Base-by-base conservation (phyloP, 2,113 vertebrate genomes). In the Phocoena phocoena region DNA sequence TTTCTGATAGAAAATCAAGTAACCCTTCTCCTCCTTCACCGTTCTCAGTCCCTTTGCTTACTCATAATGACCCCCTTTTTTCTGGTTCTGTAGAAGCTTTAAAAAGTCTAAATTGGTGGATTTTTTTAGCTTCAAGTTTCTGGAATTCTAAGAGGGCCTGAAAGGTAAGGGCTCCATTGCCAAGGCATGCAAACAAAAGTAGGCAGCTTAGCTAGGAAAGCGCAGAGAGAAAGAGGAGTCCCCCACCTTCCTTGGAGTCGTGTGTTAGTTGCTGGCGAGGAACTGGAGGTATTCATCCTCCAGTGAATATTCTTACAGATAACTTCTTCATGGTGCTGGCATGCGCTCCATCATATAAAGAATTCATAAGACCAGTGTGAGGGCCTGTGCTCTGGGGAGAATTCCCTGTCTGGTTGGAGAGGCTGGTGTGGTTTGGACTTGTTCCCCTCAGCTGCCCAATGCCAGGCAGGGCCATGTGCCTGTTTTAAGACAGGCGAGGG, bases 1-100 rank as follows among this genome's bases (percentile, higher is more conserved):
- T 87, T 95, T 85, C 70, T 50, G 71, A 58, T 94, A 62, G 95
- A 77, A 94, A 77, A 92, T 17, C 21, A 9, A 88, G 80, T 10
- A n/a, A 55, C 76, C 13, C 3, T 41, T 31, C 7, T 17, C 58
- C 25, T 38, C n/a, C 14, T 36, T 31, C 4, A 11, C 71, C 38
- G 2, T 8, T 0, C 60, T 88, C 17, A 5, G 28, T 41, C 68
- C 47, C 55, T 83, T 21, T 6, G 41, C 95, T 88, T 65, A 6
- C 84, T 47, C n/a, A 62, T 38, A 31, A 62, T 26, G 28, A 83
- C 38, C 23, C 36, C 85, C 47, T 96, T 89, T 81, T n/a, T 71
- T 88, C 85, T 83, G 2, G 0, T 60, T 82, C 70, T 31, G 1
- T 31, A 62, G 44, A 70, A 95, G 88, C 70, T 73, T 90, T 63